Evolutionary conservation across 2,797 vertebrate species (phyloP), one percentile per base, ranked within the genome.

Genomic region (Sebastes minor): DNA sequence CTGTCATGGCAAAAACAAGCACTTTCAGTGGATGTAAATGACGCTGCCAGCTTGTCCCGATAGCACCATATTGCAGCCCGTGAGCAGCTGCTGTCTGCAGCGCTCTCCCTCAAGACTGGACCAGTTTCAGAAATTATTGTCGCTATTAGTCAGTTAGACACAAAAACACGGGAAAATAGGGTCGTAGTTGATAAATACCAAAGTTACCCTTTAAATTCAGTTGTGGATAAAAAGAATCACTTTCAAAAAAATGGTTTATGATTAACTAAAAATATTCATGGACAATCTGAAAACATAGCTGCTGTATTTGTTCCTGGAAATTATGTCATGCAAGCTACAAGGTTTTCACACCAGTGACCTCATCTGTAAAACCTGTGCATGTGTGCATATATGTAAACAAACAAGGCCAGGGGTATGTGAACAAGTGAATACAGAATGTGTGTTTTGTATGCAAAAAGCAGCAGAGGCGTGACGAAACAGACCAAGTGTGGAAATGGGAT

Each of bases 331-430:
- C 7, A 35, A 64, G 49, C 42, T 53, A 61, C 23, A 78, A 72
- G 64, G 70, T 86, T 88, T 83, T 76, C 74, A 82, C 68, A 76
- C 46, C 74, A 85, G 33, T 18, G 27, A 49, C 6, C 6, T 2
- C 63, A 23, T 66, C 25, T 32, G 8, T 28, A 16, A 53, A 9
- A 55, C 25, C 13, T 14, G n/a, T 35, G 70, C 46, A 25, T 46
- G 70, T 12, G 52, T 79, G 76, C 8, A 5, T 59, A 25, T 65
- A 18, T 59, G 66, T 60, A 66, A 53, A 76, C 42, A 64, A 38
- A 74, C 35, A 64, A 38, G 11, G 12, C 8, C 2, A 32, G 10
- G 8, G 30, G 38, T 22, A 22, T 16, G 27, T 57, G 61, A 5
- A 69, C 22, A 22, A 10, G 14, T 60, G 14, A 33, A 69, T 25